phyloP scores from a whole-genome alignment of 2,113 vertebrate genomes.

The Notiomystis cincta region DNA sequence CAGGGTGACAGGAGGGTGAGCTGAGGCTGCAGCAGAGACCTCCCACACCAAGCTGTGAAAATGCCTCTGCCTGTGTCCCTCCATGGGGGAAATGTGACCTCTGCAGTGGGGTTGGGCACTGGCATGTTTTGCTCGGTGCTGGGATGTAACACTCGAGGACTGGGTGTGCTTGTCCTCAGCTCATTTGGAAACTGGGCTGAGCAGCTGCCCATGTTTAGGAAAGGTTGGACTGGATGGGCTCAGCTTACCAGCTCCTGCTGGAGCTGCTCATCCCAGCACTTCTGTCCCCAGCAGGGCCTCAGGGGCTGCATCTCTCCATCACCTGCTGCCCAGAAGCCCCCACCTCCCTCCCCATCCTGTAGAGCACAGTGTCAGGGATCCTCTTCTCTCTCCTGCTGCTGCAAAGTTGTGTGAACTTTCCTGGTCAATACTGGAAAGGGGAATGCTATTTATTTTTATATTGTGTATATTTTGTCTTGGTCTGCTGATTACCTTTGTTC shows the following conservation, averaged over 20 bases:
- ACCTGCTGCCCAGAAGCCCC: background rate
- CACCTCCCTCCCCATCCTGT: background rate
- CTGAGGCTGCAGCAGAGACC: background rate
- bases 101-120: background rate
- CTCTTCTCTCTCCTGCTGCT: slow-evolving; percentile 65
- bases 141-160: accelerated
- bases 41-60: slow-evolving; percentile 41
- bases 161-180: background rate
- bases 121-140: background rate
- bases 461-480: slow-evolving; percentile 81
- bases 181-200: background rate
- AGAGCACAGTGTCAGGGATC: slow-evolving; percentile 63
- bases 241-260: background rate
- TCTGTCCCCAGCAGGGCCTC: background rate
- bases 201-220: background rate
- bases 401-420: slow-evolving; percentile 62
- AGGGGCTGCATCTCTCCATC: background rate
- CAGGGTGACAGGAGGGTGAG: background rate
- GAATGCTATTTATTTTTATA: slow-evolving; percentile 83
- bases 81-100: background rate
- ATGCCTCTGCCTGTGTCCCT: background rate
- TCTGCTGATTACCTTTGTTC: slow-evolving; percentile 77
- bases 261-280: background rate
- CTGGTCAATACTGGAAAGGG: slow-evolving; percentile 76
- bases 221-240: background rate